Percentiles rank a stretch among this genome's conserved stretches.
Conservation (phyloP, 2,113 vertebrate genomes). For the Thymallus thymallus region DNA sequence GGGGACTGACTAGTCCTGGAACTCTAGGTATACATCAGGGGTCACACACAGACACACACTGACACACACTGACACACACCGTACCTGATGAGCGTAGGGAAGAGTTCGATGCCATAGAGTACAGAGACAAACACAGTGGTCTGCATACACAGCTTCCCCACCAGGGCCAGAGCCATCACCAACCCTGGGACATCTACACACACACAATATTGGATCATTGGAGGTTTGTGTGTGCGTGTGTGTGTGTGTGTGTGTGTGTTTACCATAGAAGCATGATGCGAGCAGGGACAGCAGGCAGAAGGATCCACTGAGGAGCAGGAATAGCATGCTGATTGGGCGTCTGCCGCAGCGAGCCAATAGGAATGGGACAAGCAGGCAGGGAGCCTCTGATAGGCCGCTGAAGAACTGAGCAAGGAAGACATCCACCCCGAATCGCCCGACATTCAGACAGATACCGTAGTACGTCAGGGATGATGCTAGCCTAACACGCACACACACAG, state of each 20-base stretch:
- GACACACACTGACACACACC: not conserved
- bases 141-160: constrained; percentile 74
- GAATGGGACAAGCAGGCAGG: constrained; percentile 65
- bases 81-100: constrained; percentile 73
- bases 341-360: constrained; percentile 60
- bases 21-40: too few species aligned
- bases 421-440: constrained; percentile 70
- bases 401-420: constrained; percentile 74
- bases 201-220: not conserved
- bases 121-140: constrained; percentile 57
- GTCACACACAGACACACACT: not conserved
- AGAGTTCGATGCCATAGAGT: constrained; percentile 73
- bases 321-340: constrained; percentile 60
- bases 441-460: constrained; percentile 72
- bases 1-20: too few species aligned
- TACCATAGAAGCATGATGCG: constrained; percentile 61
- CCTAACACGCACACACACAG: constrained; percentile 7
- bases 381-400: constrained; percentile 71
- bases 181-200: constrained; percentile 56
- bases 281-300: constrained; percentile 68
- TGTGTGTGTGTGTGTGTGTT: constrained; percentile 9
- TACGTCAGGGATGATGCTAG: constrained; percentile 65
- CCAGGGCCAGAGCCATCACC: constrained; percentile 68
- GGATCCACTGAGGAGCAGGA: constrained; percentile 65
- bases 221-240: not conserved